Evolutionary conservation across 2,113 vertebrate species (phyloP).

Genomic region (Myotis lucifugus): DNA sequence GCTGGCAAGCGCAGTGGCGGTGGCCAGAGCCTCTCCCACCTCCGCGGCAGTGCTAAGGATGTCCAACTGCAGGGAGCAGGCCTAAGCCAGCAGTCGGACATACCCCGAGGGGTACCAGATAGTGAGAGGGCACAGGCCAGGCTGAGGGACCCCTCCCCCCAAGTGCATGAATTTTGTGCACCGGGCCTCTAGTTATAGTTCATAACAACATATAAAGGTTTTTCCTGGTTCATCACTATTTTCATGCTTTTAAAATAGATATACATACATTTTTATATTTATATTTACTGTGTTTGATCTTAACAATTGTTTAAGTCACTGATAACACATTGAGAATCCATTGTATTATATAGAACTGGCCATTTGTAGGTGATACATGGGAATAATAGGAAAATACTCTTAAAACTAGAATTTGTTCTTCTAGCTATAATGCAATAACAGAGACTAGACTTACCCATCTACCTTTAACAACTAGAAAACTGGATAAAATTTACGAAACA

Average conservation of each 20-base stretch:
- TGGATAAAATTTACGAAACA: neutral
- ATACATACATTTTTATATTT: neutral
- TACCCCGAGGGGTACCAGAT: too few relatives aligned
- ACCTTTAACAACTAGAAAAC: neutral
- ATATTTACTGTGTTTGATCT: constrained; percentile 1
- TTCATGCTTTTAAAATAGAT: neutral
- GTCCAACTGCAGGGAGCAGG: too few relatives aligned
- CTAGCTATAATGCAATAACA: neutral
- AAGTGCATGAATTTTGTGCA: too few relatives aligned
- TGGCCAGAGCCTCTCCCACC: too few relatives aligned
- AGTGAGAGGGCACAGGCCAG: too few relatives aligned
- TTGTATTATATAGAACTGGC: neutral
- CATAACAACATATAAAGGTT: neutral
- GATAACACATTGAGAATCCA: neutral
- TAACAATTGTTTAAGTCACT: neutral
- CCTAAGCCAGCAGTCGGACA: too few relatives aligned
- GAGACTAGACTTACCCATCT: neutral
- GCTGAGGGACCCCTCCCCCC: too few relatives aligned
- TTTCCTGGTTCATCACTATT: neutral
- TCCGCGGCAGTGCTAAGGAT: too few relatives aligned
- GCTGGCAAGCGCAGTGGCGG: too few relatives aligned
- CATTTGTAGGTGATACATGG: neutral
- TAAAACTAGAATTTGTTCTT: neutral
- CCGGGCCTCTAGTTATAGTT: neutral
- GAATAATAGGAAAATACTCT: neutral